Conservation (phyloP, 2,797 vertebrate genomes). For the Oophaga sylvatica region DNA sequence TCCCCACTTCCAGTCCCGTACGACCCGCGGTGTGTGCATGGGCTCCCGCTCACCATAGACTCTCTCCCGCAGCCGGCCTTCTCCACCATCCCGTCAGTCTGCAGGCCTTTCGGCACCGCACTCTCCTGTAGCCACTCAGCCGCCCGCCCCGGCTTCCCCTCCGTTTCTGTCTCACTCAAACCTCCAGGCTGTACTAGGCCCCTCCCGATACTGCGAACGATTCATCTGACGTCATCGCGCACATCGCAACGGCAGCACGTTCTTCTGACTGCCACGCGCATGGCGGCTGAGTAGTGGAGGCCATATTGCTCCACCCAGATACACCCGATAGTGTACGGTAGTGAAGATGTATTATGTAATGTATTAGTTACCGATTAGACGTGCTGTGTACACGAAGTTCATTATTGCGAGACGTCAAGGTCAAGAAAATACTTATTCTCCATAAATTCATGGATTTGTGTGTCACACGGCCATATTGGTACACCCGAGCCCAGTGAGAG, state of each 20-base stretch:
- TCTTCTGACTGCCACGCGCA: background rate
- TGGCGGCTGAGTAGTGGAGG: background rate
- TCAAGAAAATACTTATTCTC: background rate
- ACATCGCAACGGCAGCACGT: constrained; percentile 31
- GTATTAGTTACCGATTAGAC: no score
- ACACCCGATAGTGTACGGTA: background rate
- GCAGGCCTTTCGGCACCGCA: constrained; percentile 55
- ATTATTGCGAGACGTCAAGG: background rate
- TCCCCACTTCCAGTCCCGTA: background rate
- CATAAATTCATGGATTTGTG: background rate
- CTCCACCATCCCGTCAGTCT: constrained; percentile 58
- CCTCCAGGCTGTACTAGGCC: constrained; percentile 54
- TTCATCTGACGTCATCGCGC: constrained; percentile 40
- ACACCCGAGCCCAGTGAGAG: background rate
- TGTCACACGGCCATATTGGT: background rate
- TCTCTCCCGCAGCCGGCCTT: constrained; percentile 58
- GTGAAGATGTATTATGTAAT: no score
- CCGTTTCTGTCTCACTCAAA: constrained; percentile 54
- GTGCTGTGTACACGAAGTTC: background rate
- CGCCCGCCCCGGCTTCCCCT: constrained; percentile 55
- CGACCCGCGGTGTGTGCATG: background rate
- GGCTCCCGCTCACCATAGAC: constrained; percentile 51
- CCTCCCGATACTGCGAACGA: constrained; percentile 45
- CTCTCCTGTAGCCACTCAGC: constrained; percentile 54
- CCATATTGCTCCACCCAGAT: background rate